These are phyloP conservation scores for Hoplostethus atlanticus DNA, from an alignment of 2,797 vertebrate species.

Conservation along the genomic window DNA sequence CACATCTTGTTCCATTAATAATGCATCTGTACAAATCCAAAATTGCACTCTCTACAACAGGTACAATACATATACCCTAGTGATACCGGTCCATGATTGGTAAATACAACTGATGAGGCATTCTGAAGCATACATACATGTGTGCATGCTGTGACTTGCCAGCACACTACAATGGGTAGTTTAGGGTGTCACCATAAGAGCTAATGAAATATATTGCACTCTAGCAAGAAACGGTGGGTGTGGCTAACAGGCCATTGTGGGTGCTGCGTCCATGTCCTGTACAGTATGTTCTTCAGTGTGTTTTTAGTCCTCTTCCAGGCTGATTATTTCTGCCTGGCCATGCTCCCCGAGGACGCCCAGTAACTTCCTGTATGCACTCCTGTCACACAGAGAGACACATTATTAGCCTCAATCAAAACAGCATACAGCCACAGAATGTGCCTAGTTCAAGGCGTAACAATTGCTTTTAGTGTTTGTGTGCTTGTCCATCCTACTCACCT, in stretches of 20 bases:
- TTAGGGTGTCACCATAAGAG: constrained; percentile 5
- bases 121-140: neutral
- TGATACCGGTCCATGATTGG: constrained; percentile 11
- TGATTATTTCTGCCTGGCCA: constrained; percentile 91
- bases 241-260: constrained; percentile 37
- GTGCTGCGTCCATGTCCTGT: constrained; percentile 23
- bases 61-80: constrained; percentile 56
- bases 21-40: constrained; percentile 28
- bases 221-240: constrained; percentile 7
- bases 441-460: constrained; percentile 22
- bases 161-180: neutral
- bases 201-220: neutral
- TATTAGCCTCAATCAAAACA: constrained; percentile 15
- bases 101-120: neutral
- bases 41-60: constrained; percentile 47
- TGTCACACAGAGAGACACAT: constrained; percentile 71
- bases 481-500: constrained; percentile 83
- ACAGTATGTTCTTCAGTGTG: constrained; percentile 11
- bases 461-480: constrained; percentile 45
- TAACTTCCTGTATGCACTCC: constrained; percentile 92
- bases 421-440: constrained; percentile 8
- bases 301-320: constrained; percentile 87
- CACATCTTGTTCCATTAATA: constrained; percentile 48
- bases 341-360: constrained; percentile 89
- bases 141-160: neutral